Evolutionary conservation across 2,113 vertebrate species (phyloP), one percentile per base, ranked within the genome.

Genomic region (Madoqua kirkii): DNA sequence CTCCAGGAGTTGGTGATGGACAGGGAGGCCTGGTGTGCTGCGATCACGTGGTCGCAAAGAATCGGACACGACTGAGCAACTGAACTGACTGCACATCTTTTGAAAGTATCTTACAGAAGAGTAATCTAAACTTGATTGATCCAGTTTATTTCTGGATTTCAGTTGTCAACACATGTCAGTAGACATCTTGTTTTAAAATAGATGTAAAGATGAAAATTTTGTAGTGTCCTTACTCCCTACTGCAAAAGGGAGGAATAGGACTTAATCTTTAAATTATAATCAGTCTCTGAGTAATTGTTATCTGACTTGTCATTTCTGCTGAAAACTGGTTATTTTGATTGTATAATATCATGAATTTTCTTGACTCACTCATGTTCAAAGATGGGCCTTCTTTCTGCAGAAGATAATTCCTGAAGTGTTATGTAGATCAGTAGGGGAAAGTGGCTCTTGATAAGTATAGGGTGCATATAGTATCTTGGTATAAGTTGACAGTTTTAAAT

Each of bases 281-380:
- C 36, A 59, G 7, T 60, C 52, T 87, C 11, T 91, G 87, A 83
- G 40, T 82, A 83, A 64, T 64, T 91, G 60, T 54, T 81, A 87
- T 52, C 40, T 52, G 12, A 82, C 27, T 33, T 81, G 27, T 95
- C 13, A 10, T 62, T 62, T 96, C 81, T 95, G 43, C 81, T 96
- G 54, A 79, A 50, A 85, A 91, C n/a, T 78, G 25, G 57, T 45
- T 54, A 23, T 81, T 95, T 89, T 89, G 27, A n/a, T 57, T 86
- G 14, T 62, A 57, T 93, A 64, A 45, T 83, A 15, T 76, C 33
- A 86, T 85, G n/a, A 95, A 54, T 95, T 91, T 95, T 95, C 84
- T 93, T 93, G 36, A 79, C 12, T 93, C 29, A 55, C 36, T 50
- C 12, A 6, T 85, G 12, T 62, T 82, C 85, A 81, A 91, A 85